A percentile compares a stretch with the other conserved stretches of the same genome.
phyloP scores from a whole-genome alignment of 2,113 vertebrate species.

The Salvelinus fontinalis region DNA sequence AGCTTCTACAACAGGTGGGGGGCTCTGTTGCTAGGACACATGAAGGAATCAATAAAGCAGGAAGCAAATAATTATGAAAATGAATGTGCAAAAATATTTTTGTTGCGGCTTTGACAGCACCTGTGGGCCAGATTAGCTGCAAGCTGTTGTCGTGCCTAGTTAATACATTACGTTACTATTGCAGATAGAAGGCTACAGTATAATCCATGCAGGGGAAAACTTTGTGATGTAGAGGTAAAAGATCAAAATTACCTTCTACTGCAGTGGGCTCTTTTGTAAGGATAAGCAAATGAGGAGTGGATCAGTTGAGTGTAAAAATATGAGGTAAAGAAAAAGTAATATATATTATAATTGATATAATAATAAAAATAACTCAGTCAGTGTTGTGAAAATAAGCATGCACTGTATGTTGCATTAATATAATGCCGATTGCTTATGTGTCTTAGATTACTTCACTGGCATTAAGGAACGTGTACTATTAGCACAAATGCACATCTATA shows the following conservation, averaged over 20 bases:
- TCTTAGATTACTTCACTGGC: background rate
- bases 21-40: conserved; percentile 13
- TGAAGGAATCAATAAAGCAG: background rate
- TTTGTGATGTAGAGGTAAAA: no score
- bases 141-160: no score
- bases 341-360: background rate
- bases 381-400: background rate
- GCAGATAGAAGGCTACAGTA: no score
- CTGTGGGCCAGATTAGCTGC: no score
- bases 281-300: background rate
- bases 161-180: no score
- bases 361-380: background rate
- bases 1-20: conserved; percentile 20
- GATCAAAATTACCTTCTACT: conserved; percentile 32
- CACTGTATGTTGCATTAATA: background rate
- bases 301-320: background rate
- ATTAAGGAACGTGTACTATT: no score
- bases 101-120: no score
- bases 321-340: background rate
- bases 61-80: background rate
- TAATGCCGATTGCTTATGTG: background rate
- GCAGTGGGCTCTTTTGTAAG: conserved; percentile 26
- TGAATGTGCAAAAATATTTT: background rate
- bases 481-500: no score
- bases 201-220: no score